phyloP scores from a whole-genome alignment of 2,797 vertebrate genomes.

The Malurus splendens region DNA sequence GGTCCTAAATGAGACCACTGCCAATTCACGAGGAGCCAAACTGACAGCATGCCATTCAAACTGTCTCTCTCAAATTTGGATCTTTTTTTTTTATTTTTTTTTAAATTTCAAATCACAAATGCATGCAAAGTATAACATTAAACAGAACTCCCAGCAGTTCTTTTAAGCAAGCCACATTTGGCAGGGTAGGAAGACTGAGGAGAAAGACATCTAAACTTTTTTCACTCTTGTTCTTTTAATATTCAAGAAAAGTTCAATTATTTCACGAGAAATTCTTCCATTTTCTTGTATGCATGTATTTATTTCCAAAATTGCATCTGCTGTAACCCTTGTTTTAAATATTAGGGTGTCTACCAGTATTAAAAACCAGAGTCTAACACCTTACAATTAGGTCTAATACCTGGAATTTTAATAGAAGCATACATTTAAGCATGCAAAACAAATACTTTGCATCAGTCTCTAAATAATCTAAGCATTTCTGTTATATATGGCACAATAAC shows the following conservation, averaged over 20 bases:
- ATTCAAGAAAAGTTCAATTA: not conserved
- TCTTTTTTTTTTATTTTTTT: constrained; percentile 20
- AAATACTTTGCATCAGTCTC: constrained; percentile 70
- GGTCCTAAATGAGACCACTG: constrained; percentile 84
- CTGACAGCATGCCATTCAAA: constrained; percentile 94
- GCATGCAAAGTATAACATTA: constrained; percentile 83
- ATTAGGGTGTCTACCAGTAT: not conserved
- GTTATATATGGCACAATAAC: constrained; percentile 60
- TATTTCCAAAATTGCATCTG: not conserved
- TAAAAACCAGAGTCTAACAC: not conserved
- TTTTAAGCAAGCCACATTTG: constrained; percentile 28
- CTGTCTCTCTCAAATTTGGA: constrained; percentile 76
- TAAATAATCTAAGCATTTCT: constrained; percentile 67
- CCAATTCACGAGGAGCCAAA: constrained; percentile 78
- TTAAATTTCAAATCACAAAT: constrained; percentile 76
- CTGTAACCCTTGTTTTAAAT: not conserved
- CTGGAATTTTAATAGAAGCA: not conserved
- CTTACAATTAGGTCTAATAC: not conserved
- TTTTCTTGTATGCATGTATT: not conserved
- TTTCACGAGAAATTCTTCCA: not conserved
- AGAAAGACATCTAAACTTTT: not conserved
- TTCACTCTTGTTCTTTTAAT: not conserved
- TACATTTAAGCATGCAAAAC: constrained; percentile 9
- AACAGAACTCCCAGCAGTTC: constrained; percentile 47
- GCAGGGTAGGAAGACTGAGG: not conserved